Conservation (phyloP, 2,113 vertebrate genomes). For the Bubo scandiacus region DNA sequence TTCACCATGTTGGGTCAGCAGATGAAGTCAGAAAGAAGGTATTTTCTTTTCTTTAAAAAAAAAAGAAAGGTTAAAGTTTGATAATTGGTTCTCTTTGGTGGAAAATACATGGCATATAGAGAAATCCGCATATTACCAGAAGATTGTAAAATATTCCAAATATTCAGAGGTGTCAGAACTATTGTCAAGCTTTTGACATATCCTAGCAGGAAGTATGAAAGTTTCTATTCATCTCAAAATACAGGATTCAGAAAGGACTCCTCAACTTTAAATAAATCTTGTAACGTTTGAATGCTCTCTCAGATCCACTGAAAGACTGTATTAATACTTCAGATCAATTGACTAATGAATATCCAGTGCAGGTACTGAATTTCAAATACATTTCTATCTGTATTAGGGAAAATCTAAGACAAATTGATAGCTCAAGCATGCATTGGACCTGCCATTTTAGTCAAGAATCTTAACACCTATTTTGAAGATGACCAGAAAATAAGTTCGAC, state of each 20-base stretch:
- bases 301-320: not conserved
- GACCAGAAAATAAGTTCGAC: not conserved
- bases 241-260: not conserved
- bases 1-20: not conserved
- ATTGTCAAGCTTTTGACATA: not conserved
- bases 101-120: not conserved
- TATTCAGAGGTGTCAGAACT: not conserved
- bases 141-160: slow-evolving; percentile 1
- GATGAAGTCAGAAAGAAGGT: not conserved
- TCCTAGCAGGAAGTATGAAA: not conserved
- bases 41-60: not conserved
- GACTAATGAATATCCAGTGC: not conserved
- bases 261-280: not conserved
- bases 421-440: not conserved
- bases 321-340: not conserved
- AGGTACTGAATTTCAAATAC: not conserved
- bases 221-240: not conserved
- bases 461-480: not conserved
- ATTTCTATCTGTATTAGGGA: not conserved
- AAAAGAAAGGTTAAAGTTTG: not conserved
- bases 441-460: not conserved
- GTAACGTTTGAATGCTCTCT: not conserved
- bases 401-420: not conserved
- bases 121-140: not conserved
- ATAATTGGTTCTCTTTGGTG: slow-evolving; percentile 17